phyloP scores from a whole-genome alignment of 2,888 invertebrate genomes.

The Venusia cambrica region DNA sequence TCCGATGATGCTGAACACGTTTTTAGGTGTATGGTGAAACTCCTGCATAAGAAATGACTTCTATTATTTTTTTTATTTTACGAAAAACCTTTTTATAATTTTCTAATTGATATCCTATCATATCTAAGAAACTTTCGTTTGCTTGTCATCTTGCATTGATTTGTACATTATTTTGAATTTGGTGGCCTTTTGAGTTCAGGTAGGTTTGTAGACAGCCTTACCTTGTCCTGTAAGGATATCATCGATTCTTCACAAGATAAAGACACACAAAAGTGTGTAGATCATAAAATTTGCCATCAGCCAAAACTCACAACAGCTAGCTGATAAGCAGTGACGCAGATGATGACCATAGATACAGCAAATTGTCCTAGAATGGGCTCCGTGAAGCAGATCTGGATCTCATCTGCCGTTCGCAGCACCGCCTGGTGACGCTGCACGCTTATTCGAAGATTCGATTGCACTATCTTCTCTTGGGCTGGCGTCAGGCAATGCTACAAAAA shows the following conservation, averaged over 20 bases:
- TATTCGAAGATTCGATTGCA: conserved; percentile 33
- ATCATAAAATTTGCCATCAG: no score
- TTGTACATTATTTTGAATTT: no score
- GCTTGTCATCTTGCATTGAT: no score
- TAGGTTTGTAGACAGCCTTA: no score
- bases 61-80: no score
- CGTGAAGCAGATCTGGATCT: conserved; percentile 53
- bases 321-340: conserved; percentile 71
- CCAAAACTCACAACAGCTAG: conserved; percentile 58
- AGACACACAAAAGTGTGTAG: no score
- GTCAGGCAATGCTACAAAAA: conserved; percentile 3
- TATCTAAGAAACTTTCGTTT: no score
- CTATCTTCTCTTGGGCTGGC: conserved; percentile 5
- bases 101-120: no score
- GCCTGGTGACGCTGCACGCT: conserved; percentile 47
- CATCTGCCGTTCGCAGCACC: conserved; percentile 38
- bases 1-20: conserved; percentile 44
- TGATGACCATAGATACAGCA: conserved; percentile 61
- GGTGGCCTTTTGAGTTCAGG: no score
- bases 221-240: no score
- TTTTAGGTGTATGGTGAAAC: conserved; percentile 27
- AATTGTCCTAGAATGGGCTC: conserved; percentile 63
- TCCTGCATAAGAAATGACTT: conserved; percentile 35
- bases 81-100: no score
- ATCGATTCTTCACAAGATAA: no score